phyloP scores from a whole-genome alignment of 2,888 invertebrate species.

The Sinhomidia bicolor region DNA sequence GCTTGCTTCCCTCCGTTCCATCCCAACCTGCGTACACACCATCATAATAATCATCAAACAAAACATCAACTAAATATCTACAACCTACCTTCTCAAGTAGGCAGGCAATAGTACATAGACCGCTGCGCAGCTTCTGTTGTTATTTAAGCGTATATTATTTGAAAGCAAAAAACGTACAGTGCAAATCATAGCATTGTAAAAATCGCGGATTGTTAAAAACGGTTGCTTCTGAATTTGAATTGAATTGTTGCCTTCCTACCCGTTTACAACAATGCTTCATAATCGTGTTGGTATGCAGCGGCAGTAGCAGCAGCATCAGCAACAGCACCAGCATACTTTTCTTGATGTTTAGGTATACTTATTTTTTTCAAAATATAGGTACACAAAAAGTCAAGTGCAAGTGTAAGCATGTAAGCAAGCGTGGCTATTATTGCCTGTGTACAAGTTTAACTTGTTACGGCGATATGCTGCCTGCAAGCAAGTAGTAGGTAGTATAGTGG shows the following conservation, averaged over 20 bases:
- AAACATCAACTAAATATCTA: neutral
- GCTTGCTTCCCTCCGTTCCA: conserved; percentile 16
- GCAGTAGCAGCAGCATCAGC: too few relatives aligned
- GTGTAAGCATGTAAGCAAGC: conserved; percentile 39
- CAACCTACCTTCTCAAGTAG: neutral
- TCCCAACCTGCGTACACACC: neutral
- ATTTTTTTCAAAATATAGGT: neutral
- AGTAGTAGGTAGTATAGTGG: too few relatives aligned
- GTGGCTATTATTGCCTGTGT: conserved; percentile 2
- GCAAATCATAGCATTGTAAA: neutral
- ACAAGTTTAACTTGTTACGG: conserved; percentile 20
- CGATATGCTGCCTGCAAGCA: too few relatives aligned
- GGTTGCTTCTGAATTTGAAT: conserved; percentile 5
- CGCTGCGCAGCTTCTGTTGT: too few relatives aligned
- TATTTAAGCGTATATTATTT: too few relatives aligned
- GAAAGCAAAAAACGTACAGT: neutral
- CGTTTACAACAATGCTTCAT: neutral
- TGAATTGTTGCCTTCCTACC: neutral
- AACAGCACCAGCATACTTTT: too few relatives aligned
- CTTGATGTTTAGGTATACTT: neutral
- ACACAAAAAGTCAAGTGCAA: conserved; percentile 49
- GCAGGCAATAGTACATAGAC: neutral
- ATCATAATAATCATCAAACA: too few relatives aligned
- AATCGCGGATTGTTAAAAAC: conserved; percentile 23
- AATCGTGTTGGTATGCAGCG: neutral